Evolutionary conservation across 2,113 vertebrate species (phyloP), one percentile per base, ranked within the genome.

Genomic region (Oryzias celebensis): DNA sequence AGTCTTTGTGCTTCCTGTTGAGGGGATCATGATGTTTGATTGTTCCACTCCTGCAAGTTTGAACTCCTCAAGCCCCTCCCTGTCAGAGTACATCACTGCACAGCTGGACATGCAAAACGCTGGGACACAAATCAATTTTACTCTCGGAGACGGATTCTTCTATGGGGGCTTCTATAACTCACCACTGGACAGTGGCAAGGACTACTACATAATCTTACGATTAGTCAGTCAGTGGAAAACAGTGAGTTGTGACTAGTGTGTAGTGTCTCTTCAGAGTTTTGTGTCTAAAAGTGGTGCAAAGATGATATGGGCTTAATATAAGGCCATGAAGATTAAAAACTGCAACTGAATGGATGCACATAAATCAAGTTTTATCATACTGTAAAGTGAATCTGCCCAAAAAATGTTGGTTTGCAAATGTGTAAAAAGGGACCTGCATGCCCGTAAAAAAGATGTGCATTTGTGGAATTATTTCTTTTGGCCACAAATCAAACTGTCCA

Each of bases 151-250:
- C 71, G 93, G 93, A 72, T 88, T 88, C 26, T 90, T 90, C 68
- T 96, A 98, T 0, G 93, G 92, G 53, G 87, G 91, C 23, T 93
- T 94, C 80, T 94, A 94, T 67, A 98, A 98, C 23, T 91, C 92
- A n/a, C 95, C 95, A 47, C 90, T 98, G 87, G 89, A 94, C 81
- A 84, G 58, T 18, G 93, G 93, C 69, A 91, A 71, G 31, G 92
- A 93, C 49, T 97, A 98, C 58, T 95, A 91, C 59, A 85, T 99
- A 58, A 83, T 96, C 73, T 67, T 98, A 75, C 92, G 93, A 80
- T 89, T 91, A 76, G 86, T 94, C 83, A 96, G 93, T 78, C 92
- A 92, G 62, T 97, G 95, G 96, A 92, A 93, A 80, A 83, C 75
- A 92, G 97, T 97, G 91, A 83, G 80, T 62, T 31, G 22, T 22